These are phyloP conservation scores for Lepisosteus osseus DNA, from an alignment of 2,113 vertebrate genomes.

Conservation along the genomic window DNA sequence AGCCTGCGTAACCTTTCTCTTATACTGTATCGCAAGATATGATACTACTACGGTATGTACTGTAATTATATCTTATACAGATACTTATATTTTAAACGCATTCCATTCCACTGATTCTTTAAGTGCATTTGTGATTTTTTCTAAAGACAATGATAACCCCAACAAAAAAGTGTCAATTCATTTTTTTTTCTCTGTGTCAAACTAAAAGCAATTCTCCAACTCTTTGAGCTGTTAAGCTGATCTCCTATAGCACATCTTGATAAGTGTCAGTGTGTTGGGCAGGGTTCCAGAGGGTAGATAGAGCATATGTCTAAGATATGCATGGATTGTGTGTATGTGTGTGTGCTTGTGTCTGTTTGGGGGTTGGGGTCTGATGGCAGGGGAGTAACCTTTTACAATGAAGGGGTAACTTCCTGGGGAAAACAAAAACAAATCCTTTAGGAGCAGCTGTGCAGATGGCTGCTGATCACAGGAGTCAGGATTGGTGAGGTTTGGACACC, in stretches of 20 bases:
- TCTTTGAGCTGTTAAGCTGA: no score
- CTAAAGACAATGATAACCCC: no score
- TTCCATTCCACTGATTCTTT: no score
- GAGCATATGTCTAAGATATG: not conserved
- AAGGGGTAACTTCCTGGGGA: not conserved
- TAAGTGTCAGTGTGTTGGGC: no score
- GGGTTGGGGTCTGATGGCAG: not conserved
- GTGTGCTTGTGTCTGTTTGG: not conserved
- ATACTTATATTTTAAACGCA: no score
- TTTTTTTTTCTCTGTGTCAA: no score
- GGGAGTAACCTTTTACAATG: not conserved
- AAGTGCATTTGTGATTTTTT: no score
- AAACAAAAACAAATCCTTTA: not conserved
- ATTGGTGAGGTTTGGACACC: not conserved
- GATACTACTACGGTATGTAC: no score
- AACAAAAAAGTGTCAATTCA: not conserved
- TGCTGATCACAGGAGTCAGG: not conserved
- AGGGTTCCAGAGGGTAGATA: not conserved
- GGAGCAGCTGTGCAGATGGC: conserved; percentile 7
- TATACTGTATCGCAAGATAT: no score
- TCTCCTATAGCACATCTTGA: not conserved
- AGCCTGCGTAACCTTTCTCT: no score
- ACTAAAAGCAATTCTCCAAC: not conserved
- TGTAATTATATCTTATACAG: no score
- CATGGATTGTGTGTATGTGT: not conserved